Evolutionary conservation across 2,797 vertebrate genomes (phyloP).

Genomic region (Holocentrus rufus): DNA sequence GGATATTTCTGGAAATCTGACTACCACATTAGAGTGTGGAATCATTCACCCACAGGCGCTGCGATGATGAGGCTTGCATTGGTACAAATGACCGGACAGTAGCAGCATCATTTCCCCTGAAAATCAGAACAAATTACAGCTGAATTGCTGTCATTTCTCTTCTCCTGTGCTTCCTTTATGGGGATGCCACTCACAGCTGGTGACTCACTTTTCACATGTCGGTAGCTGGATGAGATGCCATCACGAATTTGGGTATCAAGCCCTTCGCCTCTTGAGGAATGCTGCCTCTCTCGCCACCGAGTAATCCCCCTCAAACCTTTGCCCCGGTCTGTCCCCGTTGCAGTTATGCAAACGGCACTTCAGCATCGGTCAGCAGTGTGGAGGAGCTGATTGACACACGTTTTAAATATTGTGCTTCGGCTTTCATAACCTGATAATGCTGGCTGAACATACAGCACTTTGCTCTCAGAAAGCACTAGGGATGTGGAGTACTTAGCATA

Average conservation of each 20-base stretch:
- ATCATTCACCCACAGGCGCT: slow-evolving; percentile 49
- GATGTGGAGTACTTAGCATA: slow-evolving; percentile 24
- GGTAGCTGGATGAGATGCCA: slow-evolving; percentile 52
- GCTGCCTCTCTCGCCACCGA: slow-evolving; percentile 8
- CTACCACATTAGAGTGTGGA: slow-evolving; percentile 40
- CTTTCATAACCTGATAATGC: slow-evolving; percentile 35
- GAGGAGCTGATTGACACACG: slow-evolving; percentile 26
- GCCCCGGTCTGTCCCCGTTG: slow-evolving; percentile 43
- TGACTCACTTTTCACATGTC: slow-evolving; percentile 68
- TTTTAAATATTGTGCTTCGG: slow-evolving; percentile 5
- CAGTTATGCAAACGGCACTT: slow-evolving; percentile 26
- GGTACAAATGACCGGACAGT: slow-evolving; percentile 60
- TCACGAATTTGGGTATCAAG: slow-evolving; percentile 47
- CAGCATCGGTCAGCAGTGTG: neutral
- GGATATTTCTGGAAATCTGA: slow-evolving; percentile 59
- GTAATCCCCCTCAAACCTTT: slow-evolving; percentile 46
- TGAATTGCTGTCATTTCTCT: slow-evolving; percentile 61
- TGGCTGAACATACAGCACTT: neutral
- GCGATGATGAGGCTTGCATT: slow-evolving; percentile 41
- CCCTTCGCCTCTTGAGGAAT: slow-evolving; percentile 28
- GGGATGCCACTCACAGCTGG: slow-evolving; percentile 54
- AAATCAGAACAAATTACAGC: slow-evolving; percentile 56
- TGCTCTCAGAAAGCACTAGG: slow-evolving; percentile 24
- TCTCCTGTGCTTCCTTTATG: slow-evolving; percentile 38
- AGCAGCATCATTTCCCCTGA: slow-evolving; percentile 29